phyloP scores from a whole-genome alignment of 2,797 vertebrate genomes.

The Phrynocephalus guinanensis region DNA sequence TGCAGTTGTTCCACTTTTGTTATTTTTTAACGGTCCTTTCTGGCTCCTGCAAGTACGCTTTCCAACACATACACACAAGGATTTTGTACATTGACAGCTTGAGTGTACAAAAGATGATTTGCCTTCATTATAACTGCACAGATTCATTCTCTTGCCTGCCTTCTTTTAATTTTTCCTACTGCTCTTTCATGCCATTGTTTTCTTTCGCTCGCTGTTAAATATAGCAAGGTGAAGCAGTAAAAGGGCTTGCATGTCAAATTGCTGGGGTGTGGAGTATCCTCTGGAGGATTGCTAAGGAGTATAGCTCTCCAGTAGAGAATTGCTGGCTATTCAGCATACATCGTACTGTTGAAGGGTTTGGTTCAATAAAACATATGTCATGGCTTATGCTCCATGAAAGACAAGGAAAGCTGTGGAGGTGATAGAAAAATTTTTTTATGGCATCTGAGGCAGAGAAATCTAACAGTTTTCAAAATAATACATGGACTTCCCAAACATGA shows the following conservation, averaged over 20 bases:
- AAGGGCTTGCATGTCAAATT: not conserved
- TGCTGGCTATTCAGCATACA: slow-evolving; percentile 20
- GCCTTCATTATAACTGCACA: not conserved
- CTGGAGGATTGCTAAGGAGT: slow-evolving; percentile 9
- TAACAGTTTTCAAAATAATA: slow-evolving; percentile 9
- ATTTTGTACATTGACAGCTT: not conserved
- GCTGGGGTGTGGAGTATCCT: not conserved
- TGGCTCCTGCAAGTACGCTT: not conserved
- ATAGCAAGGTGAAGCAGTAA: not conserved
- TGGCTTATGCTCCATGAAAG: slow-evolving; percentile 12
- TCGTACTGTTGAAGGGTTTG: not conserved
- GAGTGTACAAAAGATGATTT: not conserved
- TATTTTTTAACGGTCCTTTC: not conserved
- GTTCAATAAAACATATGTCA: slow-evolving; percentile 21
- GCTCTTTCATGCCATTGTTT: not conserved
- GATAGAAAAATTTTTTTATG: slow-evolving; percentile 23
- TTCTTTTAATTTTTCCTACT: not conserved
- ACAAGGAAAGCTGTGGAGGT: not conserved
- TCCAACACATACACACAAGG: not conserved
- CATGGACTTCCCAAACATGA: not conserved
- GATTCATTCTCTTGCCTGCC: not conserved
- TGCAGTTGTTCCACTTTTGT: not conserved
- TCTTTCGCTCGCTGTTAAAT: slow-evolving; percentile 13
- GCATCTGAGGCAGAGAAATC: not conserved
- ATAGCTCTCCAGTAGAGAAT: slow-evolving; percentile 20